phyloP scores from a whole-genome alignment of 2,888 invertebrate species.

The Pseudoips prasinana region DNA sequence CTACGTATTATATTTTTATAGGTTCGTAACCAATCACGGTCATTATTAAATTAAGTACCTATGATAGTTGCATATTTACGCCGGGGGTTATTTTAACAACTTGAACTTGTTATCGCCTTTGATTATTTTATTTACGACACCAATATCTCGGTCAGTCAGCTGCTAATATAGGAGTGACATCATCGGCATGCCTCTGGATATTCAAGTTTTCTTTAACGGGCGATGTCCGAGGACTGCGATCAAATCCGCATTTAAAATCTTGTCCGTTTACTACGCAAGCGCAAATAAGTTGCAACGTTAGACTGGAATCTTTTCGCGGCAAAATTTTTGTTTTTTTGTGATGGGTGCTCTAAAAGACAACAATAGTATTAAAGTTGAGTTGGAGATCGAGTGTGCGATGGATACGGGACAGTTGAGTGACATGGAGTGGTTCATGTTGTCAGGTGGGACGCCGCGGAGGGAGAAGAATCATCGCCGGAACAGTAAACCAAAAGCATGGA shows the following conservation, averaged over 20 bases:
- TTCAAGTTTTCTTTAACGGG: constrained; percentile 33
- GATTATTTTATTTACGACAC: constrained; percentile 39
- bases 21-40: too few relatives aligned
- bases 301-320: too few relatives aligned
- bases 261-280: too few relatives aligned
- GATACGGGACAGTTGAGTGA: constrained; percentile 54
- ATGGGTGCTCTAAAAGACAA: constrained; percentile 36
- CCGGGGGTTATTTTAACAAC: constrained; percentile 18
- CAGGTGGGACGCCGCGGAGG: constrained; percentile 64
- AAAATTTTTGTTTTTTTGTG: constrained; percentile 1
- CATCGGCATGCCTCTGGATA: constrained; percentile 30
- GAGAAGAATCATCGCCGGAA: constrained; percentile 53
- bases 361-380: constrained; percentile 51
- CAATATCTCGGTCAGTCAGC: constrained; percentile 27
- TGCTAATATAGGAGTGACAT: constrained; percentile 51
- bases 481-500: constrained; percentile 56
- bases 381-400: constrained; percentile 60
- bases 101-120: constrained; percentile 41
- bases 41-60: too few relatives aligned
- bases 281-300: too few relatives aligned
- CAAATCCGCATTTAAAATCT: neutral
- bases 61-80: too few relatives aligned
- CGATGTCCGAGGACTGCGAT: constrained; percentile 1
- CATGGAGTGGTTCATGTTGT: constrained; percentile 65
- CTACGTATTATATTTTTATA: too few relatives aligned